Evolutionary conservation across 2,888 invertebrate species (phyloP).

Genomic region (Brachypalpus laphriformis): DNA sequence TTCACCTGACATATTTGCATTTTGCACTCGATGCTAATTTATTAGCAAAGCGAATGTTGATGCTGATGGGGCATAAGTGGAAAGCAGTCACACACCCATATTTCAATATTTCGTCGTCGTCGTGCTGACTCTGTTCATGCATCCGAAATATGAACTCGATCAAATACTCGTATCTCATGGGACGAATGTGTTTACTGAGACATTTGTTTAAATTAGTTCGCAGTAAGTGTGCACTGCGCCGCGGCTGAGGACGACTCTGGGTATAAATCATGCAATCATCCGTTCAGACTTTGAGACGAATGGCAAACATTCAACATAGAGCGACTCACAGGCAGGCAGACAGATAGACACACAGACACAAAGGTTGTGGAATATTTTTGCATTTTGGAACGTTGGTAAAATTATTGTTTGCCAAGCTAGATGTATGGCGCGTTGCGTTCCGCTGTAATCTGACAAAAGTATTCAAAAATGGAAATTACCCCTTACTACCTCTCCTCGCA

Average conservation of each 20-base stretch:
- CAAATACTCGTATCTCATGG: slow-evolving; percentile 13
- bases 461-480: slow-evolving; percentile 50
- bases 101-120: slow-evolving; percentile 36
- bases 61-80: slow-evolving; percentile 61
- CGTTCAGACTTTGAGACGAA: slow-evolving; percentile 48
- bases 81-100: slow-evolving; percentile 64
- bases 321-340: background rate
- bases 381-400: slow-evolving; percentile 62
- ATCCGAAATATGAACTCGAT: slow-evolving; percentile 42
- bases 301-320: slow-evolving; percentile 45
- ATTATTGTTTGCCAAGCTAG: slow-evolving; percentile 23
- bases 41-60: slow-evolving; percentile 61
- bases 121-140: slow-evolving; percentile 3
- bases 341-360: slow-evolving; percentile 11
- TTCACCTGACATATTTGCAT: slow-evolving; percentile 74
- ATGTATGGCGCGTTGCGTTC: slow-evolving; percentile 1
- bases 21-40: slow-evolving; percentile 72
- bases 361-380: slow-evolving; percentile 35
- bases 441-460: slow-evolving; percentile 45
- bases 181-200: slow-evolving; percentile 54
- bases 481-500: background rate
- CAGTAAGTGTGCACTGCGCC: slow-evolving; percentile 32
- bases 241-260: background rate
- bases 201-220: slow-evolving; percentile 71
- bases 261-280: slow-evolving; percentile 67